Conservation (phyloP, 2,888 invertebrate species). For the Caenorhabditis sp. region DNA sequence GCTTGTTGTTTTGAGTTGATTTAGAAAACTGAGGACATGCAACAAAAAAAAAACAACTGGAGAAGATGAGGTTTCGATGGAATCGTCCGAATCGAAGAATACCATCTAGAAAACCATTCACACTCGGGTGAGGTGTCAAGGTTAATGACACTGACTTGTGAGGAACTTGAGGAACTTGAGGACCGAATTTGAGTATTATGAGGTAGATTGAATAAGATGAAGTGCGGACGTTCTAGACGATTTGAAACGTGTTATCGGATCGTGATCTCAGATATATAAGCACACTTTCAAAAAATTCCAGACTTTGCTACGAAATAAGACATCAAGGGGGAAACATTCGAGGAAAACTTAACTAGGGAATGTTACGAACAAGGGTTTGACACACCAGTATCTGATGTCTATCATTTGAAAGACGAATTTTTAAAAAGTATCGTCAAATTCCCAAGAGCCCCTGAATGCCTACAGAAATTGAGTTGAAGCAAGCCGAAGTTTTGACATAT, state of each 20-base stretch:
- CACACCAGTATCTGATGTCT: no score
- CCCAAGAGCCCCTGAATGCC: no score
- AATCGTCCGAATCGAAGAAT: background rate
- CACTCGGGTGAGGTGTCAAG: constrained; percentile 54
- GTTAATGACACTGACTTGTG: constrained; percentile 58
- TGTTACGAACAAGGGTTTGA: no score
- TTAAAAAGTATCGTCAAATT: no score
- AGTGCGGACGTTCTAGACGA: background rate
- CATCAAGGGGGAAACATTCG: no score
- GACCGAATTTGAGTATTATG: constrained; percentile 45
- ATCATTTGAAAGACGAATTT: no score
- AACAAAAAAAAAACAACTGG: background rate
- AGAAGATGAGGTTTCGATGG: background rate
- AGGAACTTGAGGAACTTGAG: constrained; percentile 40
- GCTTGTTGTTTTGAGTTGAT: background rate
- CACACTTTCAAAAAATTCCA: no score
- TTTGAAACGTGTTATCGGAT: background rate
- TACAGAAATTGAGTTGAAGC: no score
- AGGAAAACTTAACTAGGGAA: no score
- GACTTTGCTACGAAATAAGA: no score
- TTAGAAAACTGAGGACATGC: no score
- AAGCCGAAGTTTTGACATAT: no score
- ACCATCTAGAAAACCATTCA: constrained; percentile 29
- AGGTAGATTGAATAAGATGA: constrained; percentile 15
- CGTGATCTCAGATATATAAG: background rate